Percentiles rank a stretch among this genome's conserved stretches.
Evolutionary conservation across 2,113 vertebrate species (phyloP).

Genomic region (Actinemys pallida): DNA sequence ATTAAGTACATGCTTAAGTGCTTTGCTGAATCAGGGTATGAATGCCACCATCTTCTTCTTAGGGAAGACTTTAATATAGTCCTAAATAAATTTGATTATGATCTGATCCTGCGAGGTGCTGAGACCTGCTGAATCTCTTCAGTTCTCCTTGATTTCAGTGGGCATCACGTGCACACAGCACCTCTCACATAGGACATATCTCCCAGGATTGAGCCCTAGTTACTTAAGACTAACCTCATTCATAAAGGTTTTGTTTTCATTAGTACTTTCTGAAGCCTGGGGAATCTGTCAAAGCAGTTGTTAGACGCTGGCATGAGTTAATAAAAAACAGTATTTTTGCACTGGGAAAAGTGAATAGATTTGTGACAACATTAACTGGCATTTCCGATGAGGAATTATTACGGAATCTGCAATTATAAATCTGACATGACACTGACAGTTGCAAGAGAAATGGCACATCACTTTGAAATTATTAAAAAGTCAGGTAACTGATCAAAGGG

Average conservation of each 20-base stretch:
- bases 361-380: background rate
- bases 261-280: background rate
- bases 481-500: background rate
- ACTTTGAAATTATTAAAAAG: conserved; percentile 17
- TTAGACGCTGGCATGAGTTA: background rate
- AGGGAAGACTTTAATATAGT: background rate
- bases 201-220: background rate
- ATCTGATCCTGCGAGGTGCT: conserved; percentile 10
- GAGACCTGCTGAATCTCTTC: background rate
- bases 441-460: background rate
- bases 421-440: background rate
- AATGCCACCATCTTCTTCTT: background rate
- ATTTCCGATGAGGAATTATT: background rate
- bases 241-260: conserved; percentile 7
- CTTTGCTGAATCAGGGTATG: background rate
- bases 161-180: background rate
- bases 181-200: background rate
- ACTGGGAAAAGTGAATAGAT: background rate
- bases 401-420: background rate
- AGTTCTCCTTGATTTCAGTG: background rate
- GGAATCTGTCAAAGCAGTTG: background rate
- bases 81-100: background rate
- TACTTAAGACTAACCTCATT: background rate
- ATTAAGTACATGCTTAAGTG: fast-evolving
- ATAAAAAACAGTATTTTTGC: background rate